Evolutionary conservation across 2,888 invertebrate species (phyloP).

Genomic region (Cosmia trapezina): DNA sequence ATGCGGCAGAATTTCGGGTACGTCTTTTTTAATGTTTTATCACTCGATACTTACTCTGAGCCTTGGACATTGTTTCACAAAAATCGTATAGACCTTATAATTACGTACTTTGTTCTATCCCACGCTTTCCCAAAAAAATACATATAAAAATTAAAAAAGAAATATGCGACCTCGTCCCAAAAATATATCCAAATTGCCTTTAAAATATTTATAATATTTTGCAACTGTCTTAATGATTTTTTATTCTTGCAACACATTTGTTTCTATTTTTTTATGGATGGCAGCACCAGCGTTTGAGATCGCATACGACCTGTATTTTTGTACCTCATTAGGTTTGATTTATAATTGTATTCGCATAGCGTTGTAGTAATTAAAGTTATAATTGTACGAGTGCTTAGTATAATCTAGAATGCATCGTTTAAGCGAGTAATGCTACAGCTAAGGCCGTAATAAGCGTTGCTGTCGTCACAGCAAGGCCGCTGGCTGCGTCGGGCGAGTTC

Average conservation of each 20-base stretch:
- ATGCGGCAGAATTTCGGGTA: neutral
- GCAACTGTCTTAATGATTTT: conserved; percentile 10
- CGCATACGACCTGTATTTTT: conserved; percentile 38
- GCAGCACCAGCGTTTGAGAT: conserved; percentile 52
- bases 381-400: conserved; percentile 20
- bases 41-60: conserved; percentile 8
- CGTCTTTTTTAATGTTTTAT: neutral
- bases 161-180: conserved; percentile 33
- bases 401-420: conserved; percentile 33
- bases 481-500: conserved; percentile 48
- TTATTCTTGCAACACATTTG: conserved; percentile 28
- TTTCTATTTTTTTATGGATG: conserved; percentile 35
- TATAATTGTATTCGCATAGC: conserved; percentile 32
- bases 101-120: conserved; percentile 52
- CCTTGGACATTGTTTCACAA: conserved; percentile 41
- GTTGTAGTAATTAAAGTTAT: conserved; percentile 30
- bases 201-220: conserved; percentile 24
- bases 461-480: conserved; percentile 60
- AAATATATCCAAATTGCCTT: conserved; percentile 38
- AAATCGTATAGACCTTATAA: conserved; percentile 39
- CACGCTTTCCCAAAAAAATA: conserved; percentile 33
- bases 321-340: conserved; percentile 14
- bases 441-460: conserved; percentile 63
- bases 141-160: conserved; percentile 29
- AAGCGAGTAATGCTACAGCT: conserved; percentile 52